Percentiles rank a stretch among this genome's conserved stretches.
These are phyloP conservation scores for Carassius auratus DNA, from an alignment of 2,113 vertebrate species.

Conservation along the genomic window DNA sequence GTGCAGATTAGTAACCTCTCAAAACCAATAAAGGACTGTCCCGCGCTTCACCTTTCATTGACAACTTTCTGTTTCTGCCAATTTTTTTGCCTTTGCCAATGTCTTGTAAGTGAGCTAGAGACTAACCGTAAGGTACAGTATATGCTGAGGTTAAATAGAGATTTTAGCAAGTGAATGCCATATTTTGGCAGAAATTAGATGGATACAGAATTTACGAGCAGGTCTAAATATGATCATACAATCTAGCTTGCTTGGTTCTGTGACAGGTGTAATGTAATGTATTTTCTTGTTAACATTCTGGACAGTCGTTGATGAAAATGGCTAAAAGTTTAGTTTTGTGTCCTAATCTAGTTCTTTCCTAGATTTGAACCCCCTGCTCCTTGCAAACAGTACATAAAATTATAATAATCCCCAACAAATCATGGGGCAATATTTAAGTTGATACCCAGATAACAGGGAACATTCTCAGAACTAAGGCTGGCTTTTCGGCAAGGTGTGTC, in stretches of 20 bases:
- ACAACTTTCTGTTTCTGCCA: neutral
- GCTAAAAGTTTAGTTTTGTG: neutral
- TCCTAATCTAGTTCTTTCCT: constrained; percentile 9
- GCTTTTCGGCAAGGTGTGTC: no score
- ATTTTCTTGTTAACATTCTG: neutral
- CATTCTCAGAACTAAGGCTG: no score
- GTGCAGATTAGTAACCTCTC: constrained; percentile 34
- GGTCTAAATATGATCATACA: neutral
- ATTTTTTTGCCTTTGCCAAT: neutral
- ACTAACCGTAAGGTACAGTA: neutral
- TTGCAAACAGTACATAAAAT: neutral
- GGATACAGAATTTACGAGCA: neutral
- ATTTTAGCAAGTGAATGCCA: neutral
- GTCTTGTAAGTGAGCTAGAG: neutral
- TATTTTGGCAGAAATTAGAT: neutral
- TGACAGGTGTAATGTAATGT: neutral
- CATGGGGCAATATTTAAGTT: no score
- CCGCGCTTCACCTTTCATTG: constrained; percentile 9
- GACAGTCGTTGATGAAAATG: neutral
- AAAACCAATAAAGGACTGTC: constrained; percentile 10
- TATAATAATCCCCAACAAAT: no score
- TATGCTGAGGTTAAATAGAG: neutral
- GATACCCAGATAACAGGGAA: no score
- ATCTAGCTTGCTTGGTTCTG: neutral
- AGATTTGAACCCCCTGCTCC: neutral